A percentile compares a stretch with the other conserved stretches of the same genome.
phyloP scores from a whole-genome alignment of 1,140 invertebrate species.

The Homarus americanus region DNA sequence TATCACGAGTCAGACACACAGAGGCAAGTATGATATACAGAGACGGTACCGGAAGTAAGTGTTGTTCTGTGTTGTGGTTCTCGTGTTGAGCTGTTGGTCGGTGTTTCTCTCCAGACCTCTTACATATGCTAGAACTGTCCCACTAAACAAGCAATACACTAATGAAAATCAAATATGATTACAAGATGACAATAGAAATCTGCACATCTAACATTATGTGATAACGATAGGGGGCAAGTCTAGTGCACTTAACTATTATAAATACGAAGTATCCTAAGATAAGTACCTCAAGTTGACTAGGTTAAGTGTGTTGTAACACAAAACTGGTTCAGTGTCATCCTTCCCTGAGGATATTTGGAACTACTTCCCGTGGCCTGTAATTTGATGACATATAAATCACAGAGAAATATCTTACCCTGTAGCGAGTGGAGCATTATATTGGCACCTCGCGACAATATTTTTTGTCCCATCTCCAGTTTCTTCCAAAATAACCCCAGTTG shows the following conservation, averaged over 20 bases:
- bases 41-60: conserved; percentile 75
- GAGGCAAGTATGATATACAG: conserved; percentile 74
- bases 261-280: conserved; percentile 41
- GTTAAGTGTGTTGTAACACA: conserved; percentile 41
- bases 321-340: conserved; percentile 44
- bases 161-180: conserved; percentile 61
- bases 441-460: neutral
- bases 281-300: conserved; percentile 58
- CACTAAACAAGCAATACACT: conserved; percentile 45
- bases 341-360: conserved; percentile 43
- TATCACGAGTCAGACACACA: conserved; percentile 76
- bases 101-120: conserved; percentile 33
- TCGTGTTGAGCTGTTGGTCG: conserved; percentile 3
- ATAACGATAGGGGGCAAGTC: conserved; percentile 58
- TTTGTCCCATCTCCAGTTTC: conserved; percentile 16
- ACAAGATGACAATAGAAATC: conserved; percentile 45
- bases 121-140: conserved; percentile 67
- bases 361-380: conserved; percentile 35
- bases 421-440: conserved; percentile 33
- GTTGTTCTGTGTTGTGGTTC: conserved; percentile 66
- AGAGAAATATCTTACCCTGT: conserved; percentile 18
- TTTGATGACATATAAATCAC: conserved; percentile 4
- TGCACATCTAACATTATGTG: conserved; percentile 37
- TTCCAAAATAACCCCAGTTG: conserved; percentile 15
- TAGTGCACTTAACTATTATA: conserved; percentile 58